Base-by-base conservation (phyloP, 2,113 vertebrate species). In the Setophaga petechia region DNA sequence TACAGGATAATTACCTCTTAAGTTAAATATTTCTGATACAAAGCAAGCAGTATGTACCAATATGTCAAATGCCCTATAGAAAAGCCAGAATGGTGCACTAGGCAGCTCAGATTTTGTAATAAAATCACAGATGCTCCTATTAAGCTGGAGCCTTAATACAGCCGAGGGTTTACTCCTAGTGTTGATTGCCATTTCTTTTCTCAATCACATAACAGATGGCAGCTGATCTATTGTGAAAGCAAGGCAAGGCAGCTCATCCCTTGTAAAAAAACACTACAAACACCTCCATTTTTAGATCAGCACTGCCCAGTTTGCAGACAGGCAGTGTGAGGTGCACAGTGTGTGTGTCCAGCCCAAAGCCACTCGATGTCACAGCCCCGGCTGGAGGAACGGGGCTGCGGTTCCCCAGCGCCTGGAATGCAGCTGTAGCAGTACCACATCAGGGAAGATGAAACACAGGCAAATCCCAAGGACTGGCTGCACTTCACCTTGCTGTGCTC, bases 371-470 rank as follows among this genome's bases (percentile, higher is more conserved):
- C 43, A 55, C 30, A 17, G 7, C 11, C 33, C 25, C 43, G 33
- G 55, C 47, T 81, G 6, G 21, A 2, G 46, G 77, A 23, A 6
- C 0, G 1, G 31, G n/a, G 12, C 22, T 0, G 0, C 47, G 12
- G 4, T 18, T 55, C 68, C 57, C 44, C 8, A 15, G 6, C 0
- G 3, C 15, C 1, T 4, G 8, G 31, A 46, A 20, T 15, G 39
- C 31, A 31, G 66, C 37, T 33, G 47, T 5, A 37, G 59, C 62
- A 75, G 54, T 23, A 7, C 13, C 31, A 3, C 1, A 6, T 13
- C 69, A n/a, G 18, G 22, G 35, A n/a, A 35, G 49, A 49, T n/a
- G 47, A 63, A 69, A 62, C 20, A 0, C 0, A 78, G 49, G n/a
- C 58, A 75, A 71, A 67, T 71, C 31, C 51, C 39, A 44, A 18